These are phyloP conservation scores for Serranus cabrilla DNA, from an alignment of 2,797 vertebrate genomes.

Conservation along the genomic window DNA sequence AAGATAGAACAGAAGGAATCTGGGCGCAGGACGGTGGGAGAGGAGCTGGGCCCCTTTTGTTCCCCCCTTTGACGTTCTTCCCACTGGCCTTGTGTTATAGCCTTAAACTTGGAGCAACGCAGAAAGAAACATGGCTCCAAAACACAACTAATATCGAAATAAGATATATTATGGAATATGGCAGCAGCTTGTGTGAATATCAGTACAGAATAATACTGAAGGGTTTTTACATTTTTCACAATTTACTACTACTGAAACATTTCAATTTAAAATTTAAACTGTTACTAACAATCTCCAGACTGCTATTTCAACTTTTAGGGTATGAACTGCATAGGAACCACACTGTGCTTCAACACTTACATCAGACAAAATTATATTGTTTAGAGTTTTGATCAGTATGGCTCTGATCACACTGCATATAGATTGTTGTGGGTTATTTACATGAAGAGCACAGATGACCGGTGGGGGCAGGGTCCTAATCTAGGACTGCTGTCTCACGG, in stretches of 20 bases:
- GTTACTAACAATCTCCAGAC: background rate
- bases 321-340: constrained; percentile 7
- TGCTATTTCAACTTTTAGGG: background rate
- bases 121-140: constrained; percentile 29
- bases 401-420: constrained; percentile 22
- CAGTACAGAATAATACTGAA: background rate
- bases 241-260: constrained; percentile 2
- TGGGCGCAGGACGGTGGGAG: constrained; percentile 73
- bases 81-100: constrained; percentile 50
- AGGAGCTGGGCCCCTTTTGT: constrained; percentile 77
- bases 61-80: constrained; percentile 61
- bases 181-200: constrained; percentile 1
- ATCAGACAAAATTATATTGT: background rate
- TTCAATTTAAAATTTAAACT: background rate
- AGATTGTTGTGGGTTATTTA: constrained; percentile 58
- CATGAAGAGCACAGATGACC: constrained; percentile 59
- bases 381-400: background rate
- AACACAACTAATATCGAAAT: constrained; percentile 6
- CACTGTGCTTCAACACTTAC: background rate
- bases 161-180: background rate
- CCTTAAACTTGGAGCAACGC: constrained; percentile 70
- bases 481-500: constrained; percentile 74
- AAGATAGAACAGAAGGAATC: constrained; percentile 86
- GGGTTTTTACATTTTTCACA: background rate
- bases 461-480: constrained; percentile 60